Evolutionary conservation across 2,888 invertebrate genomes (phyloP), one percentile per base, ranked within the genome.

Genomic region (Eupithecia subumbrata): DNA sequence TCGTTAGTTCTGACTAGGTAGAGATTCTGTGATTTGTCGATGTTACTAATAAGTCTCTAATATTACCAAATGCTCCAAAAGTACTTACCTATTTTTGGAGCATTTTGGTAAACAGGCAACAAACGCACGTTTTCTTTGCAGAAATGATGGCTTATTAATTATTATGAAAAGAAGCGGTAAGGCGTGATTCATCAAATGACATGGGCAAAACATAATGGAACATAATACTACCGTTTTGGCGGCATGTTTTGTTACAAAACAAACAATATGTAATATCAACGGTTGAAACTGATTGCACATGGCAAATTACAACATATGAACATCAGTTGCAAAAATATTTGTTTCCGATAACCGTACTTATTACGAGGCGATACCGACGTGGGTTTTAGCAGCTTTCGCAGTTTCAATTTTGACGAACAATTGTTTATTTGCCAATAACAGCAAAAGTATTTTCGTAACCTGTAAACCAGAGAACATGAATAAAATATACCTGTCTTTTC

Each of bases 291-390:
- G 68, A 68, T 68, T 40, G 68, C 68, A 71, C 25, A 30, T 43
- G 72, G 56, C 43, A 68, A 68, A 68, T 68, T 73, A 68, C 68
- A 60, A 69, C 34, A 69, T 45, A 22, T 30, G 30, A 68, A 69
- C 34, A 60, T 22, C 45, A 68, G n/a, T 73, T 73, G 45, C 45
- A 68, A 68, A 68, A 68, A 12, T 69, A 69, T 69, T 69, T 63
- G 30, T 69, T 69, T 73, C 60, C 40, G 56, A 69, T 63, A 73
- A 22, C 40, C 48, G 48, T 72, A 37, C 52, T n/a, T 18, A 64
- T 34, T 9, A 12, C 14, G 9, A 12, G n/a, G n/a, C 22, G 37
- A 18, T n/a, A 37, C 34, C 40, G n/a, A 40, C n/a, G 37, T 37
- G 67, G 22, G 12, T 40, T 37, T 37, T 34, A 18, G 34, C 18